Evolutionary conservation across 2,888 invertebrate species (phyloP).

Genomic region (Ophion slaviceki): DNA sequence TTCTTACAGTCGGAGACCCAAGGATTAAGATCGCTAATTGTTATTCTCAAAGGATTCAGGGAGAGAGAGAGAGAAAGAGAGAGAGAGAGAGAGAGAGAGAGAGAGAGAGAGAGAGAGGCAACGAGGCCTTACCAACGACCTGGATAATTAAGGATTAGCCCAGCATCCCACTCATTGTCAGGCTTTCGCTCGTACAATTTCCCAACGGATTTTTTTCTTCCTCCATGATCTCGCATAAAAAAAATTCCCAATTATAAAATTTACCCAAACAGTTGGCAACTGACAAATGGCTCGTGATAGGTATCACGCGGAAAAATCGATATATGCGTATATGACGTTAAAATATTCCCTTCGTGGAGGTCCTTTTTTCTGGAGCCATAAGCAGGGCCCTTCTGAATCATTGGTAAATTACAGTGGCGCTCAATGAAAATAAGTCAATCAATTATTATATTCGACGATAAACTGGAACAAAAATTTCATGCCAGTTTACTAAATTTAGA

Average conservation of each 20-base stretch:
- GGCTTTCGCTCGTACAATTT: conserved; percentile 10
- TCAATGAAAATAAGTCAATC: too few species aligned
- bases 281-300: not conserved
- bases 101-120: conserved; percentile 13
- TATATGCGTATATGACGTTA: too few species aligned
- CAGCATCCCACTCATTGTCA: conserved; percentile 26
- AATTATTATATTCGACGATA: too few species aligned
- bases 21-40: conserved; percentile 81
- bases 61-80: conserved; percentile 44
- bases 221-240: not conserved
- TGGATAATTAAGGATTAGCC: conserved; percentile 79
- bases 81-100: conserved; percentile 52
- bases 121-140: conserved; percentile 48
- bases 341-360: too few species aligned
- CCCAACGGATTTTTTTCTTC: conserved; percentile 30
- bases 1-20: conserved; percentile 64
- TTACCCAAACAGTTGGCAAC: not conserved
- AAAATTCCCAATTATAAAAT: conserved; percentile 22
- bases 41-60: conserved; percentile 77
- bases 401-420: too few species aligned
- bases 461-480: too few species aligned
- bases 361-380: too few species aligned
- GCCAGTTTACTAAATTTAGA: too few species aligned
- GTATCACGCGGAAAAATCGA: not conserved
- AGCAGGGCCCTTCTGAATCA: too few species aligned